Percentiles rank a stretch among this genome's conserved stretches.
Conservation (phyloP, 1,140 invertebrate genomes). For the Drosophila micromelanica region DNA sequence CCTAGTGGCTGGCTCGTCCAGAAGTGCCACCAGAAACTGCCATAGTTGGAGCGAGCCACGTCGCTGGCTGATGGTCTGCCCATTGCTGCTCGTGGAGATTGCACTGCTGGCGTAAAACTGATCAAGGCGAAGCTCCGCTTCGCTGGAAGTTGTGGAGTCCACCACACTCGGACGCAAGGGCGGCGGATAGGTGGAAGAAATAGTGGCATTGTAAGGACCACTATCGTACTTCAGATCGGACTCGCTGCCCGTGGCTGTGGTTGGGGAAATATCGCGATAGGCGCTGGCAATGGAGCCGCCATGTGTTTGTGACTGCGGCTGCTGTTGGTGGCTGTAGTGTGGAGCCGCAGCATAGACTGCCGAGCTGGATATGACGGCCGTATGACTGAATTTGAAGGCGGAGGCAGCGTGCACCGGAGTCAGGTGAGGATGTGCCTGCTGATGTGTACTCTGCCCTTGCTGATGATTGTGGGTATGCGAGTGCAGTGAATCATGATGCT, state of each 20-base stretch:
- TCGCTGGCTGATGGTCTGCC: slow-evolving; percentile 84
- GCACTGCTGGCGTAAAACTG: slow-evolving; percentile 75
- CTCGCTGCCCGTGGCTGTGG: slow-evolving; percentile 39
- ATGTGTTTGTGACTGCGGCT: slow-evolving; percentile 55
- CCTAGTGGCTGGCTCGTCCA: slow-evolving; percentile 91
- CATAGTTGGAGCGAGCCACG: slow-evolving; percentile 95
- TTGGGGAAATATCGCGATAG: slow-evolving; percentile 64
- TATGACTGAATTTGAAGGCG: slow-evolving; percentile 78
- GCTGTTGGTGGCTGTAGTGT: slow-evolving; percentile 65
- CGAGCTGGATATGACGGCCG: slow-evolving; percentile 71
- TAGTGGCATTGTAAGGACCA: slow-evolving; percentile 75
- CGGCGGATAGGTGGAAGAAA: slow-evolving; percentile 74
- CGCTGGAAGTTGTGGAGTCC: slow-evolving; percentile 77
- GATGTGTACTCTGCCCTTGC: slow-evolving; percentile 55
- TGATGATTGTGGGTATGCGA: slow-evolving; percentile 49
- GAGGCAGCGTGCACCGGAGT: slow-evolving; percentile 64
- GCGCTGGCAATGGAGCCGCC: slow-evolving; percentile 29
- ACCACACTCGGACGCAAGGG: slow-evolving; percentile 68
- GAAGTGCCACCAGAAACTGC: slow-evolving; percentile 96
- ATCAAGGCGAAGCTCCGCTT: slow-evolving; percentile 74
- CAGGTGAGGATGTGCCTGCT: slow-evolving; percentile 60
- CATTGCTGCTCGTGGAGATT: slow-evolving; percentile 74
- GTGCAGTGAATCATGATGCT: slow-evolving; percentile 55
- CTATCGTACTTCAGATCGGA: slow-evolving; percentile 77
- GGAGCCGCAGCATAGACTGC: slow-evolving; percentile 65